A percentile compares a stretch with the other conserved stretches of the same genome.
phyloP scores from a whole-genome alignment of 2,888 invertebrate genomes.

The Tethea ocularis region DNA sequence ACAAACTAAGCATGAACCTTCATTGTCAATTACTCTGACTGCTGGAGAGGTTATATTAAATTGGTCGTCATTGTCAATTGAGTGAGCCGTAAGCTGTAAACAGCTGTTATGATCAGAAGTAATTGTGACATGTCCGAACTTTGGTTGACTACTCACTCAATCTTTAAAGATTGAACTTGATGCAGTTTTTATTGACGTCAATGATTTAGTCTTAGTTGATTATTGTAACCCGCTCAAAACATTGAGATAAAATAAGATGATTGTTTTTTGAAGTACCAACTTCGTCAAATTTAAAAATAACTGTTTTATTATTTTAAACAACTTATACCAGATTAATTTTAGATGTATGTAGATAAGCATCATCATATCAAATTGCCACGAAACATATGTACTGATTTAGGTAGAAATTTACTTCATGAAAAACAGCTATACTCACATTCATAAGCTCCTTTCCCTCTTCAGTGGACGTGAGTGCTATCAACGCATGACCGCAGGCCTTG shows the following conservation, averaged over 20 bases:
- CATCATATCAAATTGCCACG: too few relatives aligned
- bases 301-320: too few relatives aligned
- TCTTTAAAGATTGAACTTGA: constrained; percentile 23
- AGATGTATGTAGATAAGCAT: too few relatives aligned
- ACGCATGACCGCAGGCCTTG: constrained; percentile 88
- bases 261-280: too few relatives aligned
- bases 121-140: constrained; percentile 66
- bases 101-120: constrained; percentile 61
- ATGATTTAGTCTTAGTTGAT: constrained; percentile 22
- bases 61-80: constrained; percentile 66
- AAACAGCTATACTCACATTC: constrained; percentile 81
- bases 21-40: constrained; percentile 4
- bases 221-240: constrained; percentile 21
- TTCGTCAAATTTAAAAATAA: too few relatives aligned
- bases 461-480: constrained; percentile 91
- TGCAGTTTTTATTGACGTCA: constrained; percentile 6
- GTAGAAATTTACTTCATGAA: too few relatives aligned
- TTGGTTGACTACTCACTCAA: constrained; percentile 48
- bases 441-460: constrained; percentile 91
- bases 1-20: constrained; percentile 50
- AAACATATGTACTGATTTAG: too few relatives aligned
- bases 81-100: constrained; percentile 63
- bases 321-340: too few relatives aligned
- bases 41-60: constrained; percentile 40
- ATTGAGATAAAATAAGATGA: constrained; percentile 22